Conservation (phyloP, 2,888 invertebrate species). For the Tipula unca region DNA sequence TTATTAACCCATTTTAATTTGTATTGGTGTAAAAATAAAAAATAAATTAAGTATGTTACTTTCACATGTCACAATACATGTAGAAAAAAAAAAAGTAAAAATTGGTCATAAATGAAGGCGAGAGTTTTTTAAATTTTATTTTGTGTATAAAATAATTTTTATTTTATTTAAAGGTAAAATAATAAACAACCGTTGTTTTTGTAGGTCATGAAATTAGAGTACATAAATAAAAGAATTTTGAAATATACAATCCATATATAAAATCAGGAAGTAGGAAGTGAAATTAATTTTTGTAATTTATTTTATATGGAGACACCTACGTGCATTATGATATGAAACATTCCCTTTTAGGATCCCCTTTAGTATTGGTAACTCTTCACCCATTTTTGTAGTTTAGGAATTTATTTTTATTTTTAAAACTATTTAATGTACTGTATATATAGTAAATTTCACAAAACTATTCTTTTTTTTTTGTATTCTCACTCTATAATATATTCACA, state of each 20-base stretch:
- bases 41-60: constrained; percentile 21
- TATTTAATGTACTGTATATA: not conserved
- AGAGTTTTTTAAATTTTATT: constrained; percentile 36
- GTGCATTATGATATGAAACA: constrained; percentile 87
- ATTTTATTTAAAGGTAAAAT: constrained; percentile 28
- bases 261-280: not conserved
- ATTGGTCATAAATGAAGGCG: constrained; percentile 28
- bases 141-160: constrained; percentile 30
- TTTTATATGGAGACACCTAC: constrained; percentile 52
- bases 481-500: not conserved
- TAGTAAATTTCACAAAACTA: not conserved
- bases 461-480: not conserved
- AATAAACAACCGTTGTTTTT: constrained; percentile 2
- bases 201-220: constrained; percentile 17
- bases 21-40: not conserved
- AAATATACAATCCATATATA: not conserved
- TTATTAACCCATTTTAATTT: constrained; percentile 9
- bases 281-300: not conserved
- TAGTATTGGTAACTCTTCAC: constrained; percentile 82
- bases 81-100: not conserved
- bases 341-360: constrained; percentile 86
- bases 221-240: not conserved
- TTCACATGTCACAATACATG: constrained; percentile 19
- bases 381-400: constrained; percentile 48
- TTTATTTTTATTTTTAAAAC: not conserved